Conservation (phyloP, 2,797 vertebrate genomes). For the Numenius phaeopus region DNA sequence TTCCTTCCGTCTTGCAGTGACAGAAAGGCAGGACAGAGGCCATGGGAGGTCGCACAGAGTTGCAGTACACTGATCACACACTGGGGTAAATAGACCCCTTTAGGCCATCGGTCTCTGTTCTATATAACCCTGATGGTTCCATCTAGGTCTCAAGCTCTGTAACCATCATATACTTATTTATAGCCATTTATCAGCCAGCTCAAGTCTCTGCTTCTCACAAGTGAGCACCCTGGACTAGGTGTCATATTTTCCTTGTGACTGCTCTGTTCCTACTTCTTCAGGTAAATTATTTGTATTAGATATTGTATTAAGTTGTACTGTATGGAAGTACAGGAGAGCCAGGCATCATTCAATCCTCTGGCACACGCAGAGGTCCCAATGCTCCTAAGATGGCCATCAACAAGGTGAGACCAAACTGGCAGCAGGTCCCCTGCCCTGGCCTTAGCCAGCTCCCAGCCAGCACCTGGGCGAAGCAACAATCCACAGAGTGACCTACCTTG, state of each 20-base stretch:
- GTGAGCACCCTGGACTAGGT: not conserved
- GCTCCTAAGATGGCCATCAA: not conserved
- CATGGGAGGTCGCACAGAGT: not conserved
- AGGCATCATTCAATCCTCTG: not conserved
- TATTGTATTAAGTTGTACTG: not conserved
- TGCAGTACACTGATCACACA: not conserved
- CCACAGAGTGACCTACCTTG: slow-evolving; percentile 82
- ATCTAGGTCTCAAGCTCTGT: not conserved
- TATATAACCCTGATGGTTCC: not conserved
- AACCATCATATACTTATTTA: not conserved
- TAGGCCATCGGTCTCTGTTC: not conserved
- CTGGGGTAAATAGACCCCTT: not conserved
- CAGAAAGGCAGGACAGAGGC: not conserved
- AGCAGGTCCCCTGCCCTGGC: not conserved
- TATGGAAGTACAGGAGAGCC: not conserved
- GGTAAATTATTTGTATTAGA: not conserved
- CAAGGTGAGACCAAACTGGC: not conserved
- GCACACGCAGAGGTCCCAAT: not conserved
- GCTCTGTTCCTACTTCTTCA: not conserved
- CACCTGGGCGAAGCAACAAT: not conserved
- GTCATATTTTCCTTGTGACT: not conserved
- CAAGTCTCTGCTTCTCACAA: not conserved
- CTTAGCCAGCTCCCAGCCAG: not conserved
- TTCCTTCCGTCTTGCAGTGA: not conserved
- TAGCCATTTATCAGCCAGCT: not conserved